Conservation (phyloP, 2,113 vertebrate species). For the Pelmatolapia mariae region DNA sequence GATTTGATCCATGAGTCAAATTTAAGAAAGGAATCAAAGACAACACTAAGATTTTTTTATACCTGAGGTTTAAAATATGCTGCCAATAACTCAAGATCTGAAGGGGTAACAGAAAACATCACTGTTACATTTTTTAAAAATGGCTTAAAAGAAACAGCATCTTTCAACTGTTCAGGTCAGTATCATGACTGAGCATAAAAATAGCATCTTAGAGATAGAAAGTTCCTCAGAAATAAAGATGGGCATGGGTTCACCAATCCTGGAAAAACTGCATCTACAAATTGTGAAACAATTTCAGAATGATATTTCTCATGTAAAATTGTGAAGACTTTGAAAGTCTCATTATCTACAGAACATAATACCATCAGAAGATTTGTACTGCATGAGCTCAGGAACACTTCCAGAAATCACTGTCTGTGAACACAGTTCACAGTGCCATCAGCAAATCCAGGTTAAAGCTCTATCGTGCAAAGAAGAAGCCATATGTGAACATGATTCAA, state of each 20-base stretch:
- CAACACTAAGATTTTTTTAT: neutral
- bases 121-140: neutral
- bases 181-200: neutral
- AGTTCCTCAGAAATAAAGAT: neutral
- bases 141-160: neutral
- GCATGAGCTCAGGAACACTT: neutral
- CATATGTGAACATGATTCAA: neutral
- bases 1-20: neutral
- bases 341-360: neutral
- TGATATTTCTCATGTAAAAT: neutral
- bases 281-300: neutral
- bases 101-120: neutral
- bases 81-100: neutral
- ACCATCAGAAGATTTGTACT: neutral
- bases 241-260: neutral
- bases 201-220: neutral
- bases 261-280: neutral
- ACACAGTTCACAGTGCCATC: neutral
- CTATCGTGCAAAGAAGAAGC: neutral
- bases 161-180: neutral
- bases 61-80: neutral
- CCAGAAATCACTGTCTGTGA: neutral
- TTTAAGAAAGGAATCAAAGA: neutral
- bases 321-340: neutral
- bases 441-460: neutral